phyloP scores from a whole-genome alignment of 2,888 invertebrate genomes.

The Cecidostiba fungosa region DNA sequence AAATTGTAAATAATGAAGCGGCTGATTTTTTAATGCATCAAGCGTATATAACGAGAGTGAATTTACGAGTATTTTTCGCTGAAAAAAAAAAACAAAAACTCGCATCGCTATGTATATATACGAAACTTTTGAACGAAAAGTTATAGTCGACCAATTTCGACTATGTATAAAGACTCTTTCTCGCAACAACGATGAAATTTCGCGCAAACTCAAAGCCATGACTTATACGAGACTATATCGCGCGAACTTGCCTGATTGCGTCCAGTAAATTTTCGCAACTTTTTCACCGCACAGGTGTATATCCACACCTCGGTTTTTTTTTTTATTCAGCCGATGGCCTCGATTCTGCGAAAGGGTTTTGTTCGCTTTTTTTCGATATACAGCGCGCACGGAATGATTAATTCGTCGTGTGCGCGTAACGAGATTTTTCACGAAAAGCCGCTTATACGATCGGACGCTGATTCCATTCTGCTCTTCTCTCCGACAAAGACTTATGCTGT shows the following conservation, averaged over 20 bases:
- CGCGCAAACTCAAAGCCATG: neutral
- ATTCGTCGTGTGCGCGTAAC: conserved; percentile 25
- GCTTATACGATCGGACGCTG: conserved; percentile 11
- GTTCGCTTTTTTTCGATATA: neutral
- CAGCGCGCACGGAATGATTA: neutral
- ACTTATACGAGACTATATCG: conserved; percentile 15
- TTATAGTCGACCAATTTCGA: neutral
- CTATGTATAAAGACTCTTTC: neutral
- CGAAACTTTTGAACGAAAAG: neutral
- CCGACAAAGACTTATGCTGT: neutral
- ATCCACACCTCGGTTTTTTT: too few species aligned
- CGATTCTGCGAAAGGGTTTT: neutral
- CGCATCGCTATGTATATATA: neutral
- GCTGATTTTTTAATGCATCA: neutral
- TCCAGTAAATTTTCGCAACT: too few species aligned
- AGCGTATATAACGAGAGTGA: too few species aligned
- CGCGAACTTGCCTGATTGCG: conserved; percentile 9
- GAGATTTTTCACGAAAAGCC: conserved; percentile 37
- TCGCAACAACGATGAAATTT: neutral
- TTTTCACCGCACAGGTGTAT: too few species aligned
- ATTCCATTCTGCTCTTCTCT: neutral
- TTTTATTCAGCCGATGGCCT: neutral
- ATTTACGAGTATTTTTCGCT: neutral
- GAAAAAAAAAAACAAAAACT: neutral
- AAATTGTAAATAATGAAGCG: too few species aligned